Base-by-base conservation (phyloP, 2,888 invertebrate genomes). In the Cantharis rufa region DNA sequence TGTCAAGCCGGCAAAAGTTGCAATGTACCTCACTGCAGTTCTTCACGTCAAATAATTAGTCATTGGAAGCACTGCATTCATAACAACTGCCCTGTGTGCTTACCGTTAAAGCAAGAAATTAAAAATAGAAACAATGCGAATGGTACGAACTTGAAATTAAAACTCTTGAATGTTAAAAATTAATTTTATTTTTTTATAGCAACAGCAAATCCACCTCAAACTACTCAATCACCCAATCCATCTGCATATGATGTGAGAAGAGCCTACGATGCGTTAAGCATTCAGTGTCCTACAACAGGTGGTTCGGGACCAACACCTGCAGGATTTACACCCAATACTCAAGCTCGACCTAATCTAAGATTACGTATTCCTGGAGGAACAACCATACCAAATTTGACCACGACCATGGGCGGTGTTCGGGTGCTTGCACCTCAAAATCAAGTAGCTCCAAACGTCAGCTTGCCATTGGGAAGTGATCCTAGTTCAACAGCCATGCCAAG, bases 1-100 rank as follows among this genome's bases (percentile, higher is more conserved):
- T 99, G 99, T 89, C 93, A 94, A 89, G 95, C 95, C 15, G 98
- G 98, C 72, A 96, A 96, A 88, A 94, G 93, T 84, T 97, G 97
- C 88, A 91, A 93, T 77, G 96, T 98, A 79, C 95, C 99, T 24
- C 99, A 99, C 86, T 99, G 99, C 90, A 98, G 98, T 80, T 98
- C 98, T 16, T 99, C 99, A 13, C 92, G 99, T 81, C 99, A 99
- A 90, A 99, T 99, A 79, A 97, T 99, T 81, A 95, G 96, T 80
- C 99, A 99, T 89, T 99, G 99, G 98, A 99, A 98, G 89, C 97
- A 98, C 87, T 99, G 99, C 88, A 94, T 94, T 76, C 92, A 97
- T 81, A 93, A 92, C 83, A 99, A 99, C 89, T 99, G 99, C 90
- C 98, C 98, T 5, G 98, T 99, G 21, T 99, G 99, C 90, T 93